Evolutionary conservation across 1,140 invertebrate species (phyloP).

Genomic region (Magallana gigas): DNA sequence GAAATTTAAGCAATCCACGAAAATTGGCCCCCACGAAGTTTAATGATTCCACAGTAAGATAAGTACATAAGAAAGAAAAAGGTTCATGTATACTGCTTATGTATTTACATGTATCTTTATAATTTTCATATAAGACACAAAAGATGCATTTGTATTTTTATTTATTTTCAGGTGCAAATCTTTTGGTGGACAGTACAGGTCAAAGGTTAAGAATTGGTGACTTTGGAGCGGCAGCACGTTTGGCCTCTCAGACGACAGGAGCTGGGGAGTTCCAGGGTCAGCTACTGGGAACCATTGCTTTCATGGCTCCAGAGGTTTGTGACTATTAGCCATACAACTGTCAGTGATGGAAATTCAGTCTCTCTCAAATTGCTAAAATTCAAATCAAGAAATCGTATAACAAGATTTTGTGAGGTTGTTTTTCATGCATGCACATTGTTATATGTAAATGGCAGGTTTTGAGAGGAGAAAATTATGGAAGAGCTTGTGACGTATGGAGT

Average conservation of each 20-base stretch:
- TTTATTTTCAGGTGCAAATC: slow-evolving; percentile 79
- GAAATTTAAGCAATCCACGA: too few relatives aligned
- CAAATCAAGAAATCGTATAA: too few relatives aligned
- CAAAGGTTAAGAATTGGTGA: slow-evolving; percentile 80
- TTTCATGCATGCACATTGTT: not conserved
- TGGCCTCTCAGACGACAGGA: slow-evolving; percentile 78
- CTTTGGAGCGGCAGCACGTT: slow-evolving; percentile 80
- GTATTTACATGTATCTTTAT: too few relatives aligned
- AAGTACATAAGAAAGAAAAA: too few relatives aligned
- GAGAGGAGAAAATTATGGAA: slow-evolving; percentile 80
- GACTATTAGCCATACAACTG: not conserved
- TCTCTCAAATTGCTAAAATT: too few relatives aligned
- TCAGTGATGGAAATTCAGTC: too few relatives aligned
- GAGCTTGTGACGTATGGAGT: slow-evolving; percentile 82
- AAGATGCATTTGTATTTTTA: not conserved
- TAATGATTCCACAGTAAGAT: too few relatives aligned
- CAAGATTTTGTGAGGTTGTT: too few relatives aligned
- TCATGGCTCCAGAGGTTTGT: slow-evolving; percentile 82
- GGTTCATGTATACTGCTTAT: too few relatives aligned
- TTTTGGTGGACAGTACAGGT: slow-evolving; percentile 81
- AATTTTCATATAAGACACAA: too few relatives aligned
- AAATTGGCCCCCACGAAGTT: too few relatives aligned
- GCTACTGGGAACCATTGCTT: slow-evolving; percentile 81
- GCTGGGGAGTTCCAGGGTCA: slow-evolving; percentile 81
- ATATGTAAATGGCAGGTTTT: slow-evolving; percentile 75